Evolutionary conservation across 2,113 vertebrate genomes (phyloP).

Genomic region (Anseranas semipalmata): DNA sequence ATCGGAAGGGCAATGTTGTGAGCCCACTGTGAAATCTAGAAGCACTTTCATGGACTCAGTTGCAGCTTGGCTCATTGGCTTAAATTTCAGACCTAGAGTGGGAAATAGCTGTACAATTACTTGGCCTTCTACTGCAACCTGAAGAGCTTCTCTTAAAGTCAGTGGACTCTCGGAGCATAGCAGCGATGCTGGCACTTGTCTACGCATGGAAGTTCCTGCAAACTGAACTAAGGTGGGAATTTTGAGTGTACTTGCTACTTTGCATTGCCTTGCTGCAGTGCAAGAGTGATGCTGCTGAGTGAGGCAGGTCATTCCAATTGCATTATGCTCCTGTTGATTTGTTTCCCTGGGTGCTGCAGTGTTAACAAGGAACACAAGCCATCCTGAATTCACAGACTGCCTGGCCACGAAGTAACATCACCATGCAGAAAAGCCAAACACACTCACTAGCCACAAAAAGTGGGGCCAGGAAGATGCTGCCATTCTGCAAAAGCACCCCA

Average conservation of each 20-base stretch:
- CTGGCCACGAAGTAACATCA: not conserved
- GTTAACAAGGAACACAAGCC: not conserved
- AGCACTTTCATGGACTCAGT: not conserved
- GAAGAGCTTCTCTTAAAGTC: not conserved
- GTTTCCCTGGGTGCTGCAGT: not conserved
- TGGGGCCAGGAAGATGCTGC: not conserved
- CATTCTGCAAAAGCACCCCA: not conserved
- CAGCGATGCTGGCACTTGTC: not conserved
- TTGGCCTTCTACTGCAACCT: not conserved
- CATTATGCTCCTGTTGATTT: not conserved
- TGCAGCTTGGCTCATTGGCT: not conserved
- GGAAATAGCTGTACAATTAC: not conserved
- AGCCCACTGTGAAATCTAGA: not conserved
- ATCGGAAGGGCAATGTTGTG: not conserved
- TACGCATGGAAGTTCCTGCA: not conserved
- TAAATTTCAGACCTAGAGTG: not conserved
- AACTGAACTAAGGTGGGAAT: not conserved
- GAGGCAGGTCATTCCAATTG: not conserved
- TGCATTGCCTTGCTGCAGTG: too few species aligned
- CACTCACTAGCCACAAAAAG: not conserved
- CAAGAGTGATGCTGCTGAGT: not conserved
- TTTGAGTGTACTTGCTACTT: not conserved
- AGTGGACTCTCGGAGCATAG: not conserved
- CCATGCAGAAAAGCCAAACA: not conserved
- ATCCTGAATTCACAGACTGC: not conserved